Percentiles rank a stretch among this genome's conserved stretches.
Evolutionary conservation across 2,888 invertebrate genomes (phyloP).

Genomic region (Cheilosia urbana): DNA sequence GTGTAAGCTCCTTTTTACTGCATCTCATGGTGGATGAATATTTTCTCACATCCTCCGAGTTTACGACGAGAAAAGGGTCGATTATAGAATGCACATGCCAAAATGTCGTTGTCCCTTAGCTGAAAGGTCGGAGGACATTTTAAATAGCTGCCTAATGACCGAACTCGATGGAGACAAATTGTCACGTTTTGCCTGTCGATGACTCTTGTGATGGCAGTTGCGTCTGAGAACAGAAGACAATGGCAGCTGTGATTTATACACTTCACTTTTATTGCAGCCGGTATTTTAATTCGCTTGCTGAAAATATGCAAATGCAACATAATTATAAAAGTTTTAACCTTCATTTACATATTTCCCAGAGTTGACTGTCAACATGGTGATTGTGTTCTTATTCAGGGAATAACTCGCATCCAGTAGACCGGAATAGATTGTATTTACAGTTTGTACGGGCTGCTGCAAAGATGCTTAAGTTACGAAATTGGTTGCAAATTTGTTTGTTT

Average conservation of each 20-base stretch:
- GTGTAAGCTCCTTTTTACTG: background rate
- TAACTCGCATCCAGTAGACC: background rate
- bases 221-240: slow-evolving; percentile 5
- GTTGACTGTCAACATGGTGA: slow-evolving; percentile 15
- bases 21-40: background rate
- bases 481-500: slow-evolving; percentile 22
- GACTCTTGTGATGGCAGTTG: slow-evolving; percentile 6
- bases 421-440: slow-evolving; percentile 4
- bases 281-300: slow-evolving; percentile 34
- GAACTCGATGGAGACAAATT: slow-evolving; percentile 27
- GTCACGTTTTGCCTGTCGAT: slow-evolving; percentile 12
- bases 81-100: background rate
- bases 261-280: slow-evolving; percentile 22
- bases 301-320: slow-evolving; percentile 43
- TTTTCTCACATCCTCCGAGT: background rate
- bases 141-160: slow-evolving; percentile 21
- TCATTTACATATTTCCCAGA: slow-evolving; percentile 20
- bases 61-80: background rate
- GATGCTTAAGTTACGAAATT: slow-evolving; percentile 16
- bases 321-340: slow-evolving; percentile 16
- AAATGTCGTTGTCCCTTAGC: background rate
- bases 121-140: background rate
- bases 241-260: slow-evolving; percentile 6
- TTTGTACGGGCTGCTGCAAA: background rate
- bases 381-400: background rate